phyloP scores from a whole-genome alignment of 2,888 invertebrate genomes.

The Sphinx pinastri region DNA sequence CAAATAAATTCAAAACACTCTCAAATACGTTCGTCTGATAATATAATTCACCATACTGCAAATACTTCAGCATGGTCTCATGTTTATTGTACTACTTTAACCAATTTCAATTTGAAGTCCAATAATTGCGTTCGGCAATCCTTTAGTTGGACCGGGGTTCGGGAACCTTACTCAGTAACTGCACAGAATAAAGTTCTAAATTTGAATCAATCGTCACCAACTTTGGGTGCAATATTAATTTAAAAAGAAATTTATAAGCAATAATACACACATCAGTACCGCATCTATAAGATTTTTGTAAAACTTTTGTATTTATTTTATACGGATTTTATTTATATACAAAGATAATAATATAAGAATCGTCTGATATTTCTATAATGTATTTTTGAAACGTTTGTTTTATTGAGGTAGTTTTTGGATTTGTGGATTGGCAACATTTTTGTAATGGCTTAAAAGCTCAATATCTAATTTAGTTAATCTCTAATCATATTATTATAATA shows the following conservation, averaged over 20 bases:
- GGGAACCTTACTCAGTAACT: not conserved
- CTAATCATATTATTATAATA: too few species aligned
- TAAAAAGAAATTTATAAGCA: conserved; percentile 37
- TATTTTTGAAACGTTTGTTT: not conserved
- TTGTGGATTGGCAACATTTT: not conserved
- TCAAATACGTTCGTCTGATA: too few species aligned
- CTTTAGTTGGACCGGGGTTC: too few species aligned
- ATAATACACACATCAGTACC: conserved; percentile 28
- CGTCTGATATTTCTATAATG: conserved; percentile 3
- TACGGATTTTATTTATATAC: conserved; percentile 16
- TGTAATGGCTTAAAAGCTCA: not conserved
- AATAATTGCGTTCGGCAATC: too few species aligned
- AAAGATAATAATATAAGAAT: conserved; percentile 16
- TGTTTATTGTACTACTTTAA: too few species aligned
- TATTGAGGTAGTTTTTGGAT: conserved; percentile 4
- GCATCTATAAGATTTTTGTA: conserved; percentile 21
- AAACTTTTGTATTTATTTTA: conserved; percentile 11
- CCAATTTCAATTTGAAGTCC: too few species aligned
- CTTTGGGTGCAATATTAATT: conserved; percentile 76
- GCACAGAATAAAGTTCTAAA: not conserved
- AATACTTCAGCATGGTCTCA: too few species aligned
- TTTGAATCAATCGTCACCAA: not conserved
- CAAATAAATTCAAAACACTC: too few species aligned
- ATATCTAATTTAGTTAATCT: not conserved
- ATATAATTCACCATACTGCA: too few species aligned